These are phyloP conservation scores for Emmelina monodactyla DNA, from an alignment of 2,888 invertebrate species.

Conservation along the genomic window DNA sequence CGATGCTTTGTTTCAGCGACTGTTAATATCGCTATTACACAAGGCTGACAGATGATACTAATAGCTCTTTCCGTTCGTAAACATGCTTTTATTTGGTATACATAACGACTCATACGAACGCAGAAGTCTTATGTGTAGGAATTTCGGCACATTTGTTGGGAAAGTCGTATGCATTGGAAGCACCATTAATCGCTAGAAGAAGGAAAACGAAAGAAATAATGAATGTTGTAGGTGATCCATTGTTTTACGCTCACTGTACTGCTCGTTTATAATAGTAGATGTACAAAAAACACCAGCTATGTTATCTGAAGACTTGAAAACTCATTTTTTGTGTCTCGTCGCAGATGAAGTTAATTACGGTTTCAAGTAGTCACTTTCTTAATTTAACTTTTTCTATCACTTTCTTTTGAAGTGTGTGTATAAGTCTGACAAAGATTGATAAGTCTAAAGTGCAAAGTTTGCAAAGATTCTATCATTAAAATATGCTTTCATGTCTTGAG, in stretches of 20 bases:
- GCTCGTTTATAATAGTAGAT: no score
- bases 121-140: no score
- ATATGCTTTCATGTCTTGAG: not conserved
- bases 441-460: not conserved
- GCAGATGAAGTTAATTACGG: constrained; percentile 33
- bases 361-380: constrained; percentile 18
- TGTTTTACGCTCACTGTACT: no score
- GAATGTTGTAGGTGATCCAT: no score
- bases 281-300: no score
- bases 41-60: constrained; percentile 48
- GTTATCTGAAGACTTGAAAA: no score
- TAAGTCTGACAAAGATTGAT: constrained; percentile 1
- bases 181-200: no score
- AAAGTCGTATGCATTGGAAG: no score
- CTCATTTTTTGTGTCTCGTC: no score
- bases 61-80: constrained; percentile 42
- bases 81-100: constrained; percentile 22
- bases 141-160: no score
- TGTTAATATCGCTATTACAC: not conserved
- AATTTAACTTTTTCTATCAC: constrained; percentile 16
- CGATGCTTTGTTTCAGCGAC: constrained; percentile 28
- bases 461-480: not conserved
- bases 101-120: no score
- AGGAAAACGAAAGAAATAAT: no score
- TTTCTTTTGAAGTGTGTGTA: constrained; percentile 2